A percentile compares a stretch with the other conserved stretches of the same genome.
Evolutionary conservation across 2,797 vertebrate species (phyloP).

Genomic region (Coreius guichenoti): DNA sequence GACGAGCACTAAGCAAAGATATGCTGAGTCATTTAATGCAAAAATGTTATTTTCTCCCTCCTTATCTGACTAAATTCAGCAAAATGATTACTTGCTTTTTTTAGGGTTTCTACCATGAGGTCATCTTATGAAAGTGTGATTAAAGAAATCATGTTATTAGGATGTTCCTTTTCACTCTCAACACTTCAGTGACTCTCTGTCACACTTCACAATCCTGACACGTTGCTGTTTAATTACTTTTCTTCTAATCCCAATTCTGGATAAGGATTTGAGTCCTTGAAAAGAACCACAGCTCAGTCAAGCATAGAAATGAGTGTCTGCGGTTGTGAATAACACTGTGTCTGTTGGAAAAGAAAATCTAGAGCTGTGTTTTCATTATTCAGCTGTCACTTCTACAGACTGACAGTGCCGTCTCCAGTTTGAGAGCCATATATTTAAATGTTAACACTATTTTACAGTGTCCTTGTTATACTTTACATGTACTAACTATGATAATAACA

Average conservation of each 20-base stretch:
- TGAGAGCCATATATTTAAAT: background rate
- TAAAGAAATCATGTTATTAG: slow-evolving; percentile 4
- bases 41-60: background rate
- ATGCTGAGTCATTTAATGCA: slow-evolving; percentile 13
- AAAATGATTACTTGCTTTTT: background rate
- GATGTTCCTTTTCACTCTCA: slow-evolving; percentile 10
- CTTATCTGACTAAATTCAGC: background rate
- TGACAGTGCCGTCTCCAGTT: background rate
- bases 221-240: slow-evolving; percentile 36
- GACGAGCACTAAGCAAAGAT: background rate
- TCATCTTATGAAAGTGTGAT: background rate
- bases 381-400: background rate
- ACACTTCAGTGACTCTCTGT: slow-evolving; percentile 13
- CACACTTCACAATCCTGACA: slow-evolving; percentile 28
- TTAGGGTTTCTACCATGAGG: slow-evolving; percentile 1
- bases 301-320: slow-evolving; percentile 26
- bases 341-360: slow-evolving; percentile 13
- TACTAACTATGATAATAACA: background rate
- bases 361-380: background rate
- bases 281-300: slow-evolving; percentile 28
- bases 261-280: slow-evolving; percentile 36
- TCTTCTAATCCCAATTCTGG: slow-evolving; percentile 23
- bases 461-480: too few species aligned
- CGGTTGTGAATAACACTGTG: slow-evolving; percentile 17
- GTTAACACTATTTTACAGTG: background rate